Percentiles rank a stretch among this genome's conserved stretches.
These are phyloP conservation scores for Oxyura jamaicensis DNA, from an alignment of 2,113 vertebrate species.

Conservation along the genomic window DNA sequence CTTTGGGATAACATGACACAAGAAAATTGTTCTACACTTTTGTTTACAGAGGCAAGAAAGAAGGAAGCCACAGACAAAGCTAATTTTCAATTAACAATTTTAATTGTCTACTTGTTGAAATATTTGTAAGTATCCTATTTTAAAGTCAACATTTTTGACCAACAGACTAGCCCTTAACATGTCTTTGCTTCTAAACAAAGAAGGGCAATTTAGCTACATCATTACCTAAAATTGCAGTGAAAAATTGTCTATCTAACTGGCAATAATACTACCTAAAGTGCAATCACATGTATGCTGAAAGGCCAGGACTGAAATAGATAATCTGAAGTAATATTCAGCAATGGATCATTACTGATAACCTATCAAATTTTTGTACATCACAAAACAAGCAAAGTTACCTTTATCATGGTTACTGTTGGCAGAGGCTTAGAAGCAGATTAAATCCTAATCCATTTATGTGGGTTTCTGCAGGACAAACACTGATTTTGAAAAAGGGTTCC, in stretches of 20 bases:
- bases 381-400: background rate
- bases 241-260: background rate
- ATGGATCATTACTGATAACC: background rate
- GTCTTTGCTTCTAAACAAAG: background rate
- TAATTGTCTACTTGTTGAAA: background rate
- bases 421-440: background rate
- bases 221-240: background rate
- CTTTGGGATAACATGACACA: background rate
- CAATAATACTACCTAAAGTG: background rate
- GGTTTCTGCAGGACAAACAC: background rate
- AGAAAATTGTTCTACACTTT: background rate
- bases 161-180: background rate
- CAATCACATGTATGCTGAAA: background rate
- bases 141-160: background rate
- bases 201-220: background rate
- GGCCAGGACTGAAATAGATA: background rate
- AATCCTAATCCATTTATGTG: background rate
- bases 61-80: background rate
- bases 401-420: background rate
- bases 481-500: background rate
- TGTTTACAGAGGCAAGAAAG: background rate
- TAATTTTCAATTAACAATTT: background rate
- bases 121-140: background rate
- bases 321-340: background rate
- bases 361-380: background rate